phyloP scores from a whole-genome alignment of 2,888 invertebrate genomes.

The Pecten maximus region DNA sequence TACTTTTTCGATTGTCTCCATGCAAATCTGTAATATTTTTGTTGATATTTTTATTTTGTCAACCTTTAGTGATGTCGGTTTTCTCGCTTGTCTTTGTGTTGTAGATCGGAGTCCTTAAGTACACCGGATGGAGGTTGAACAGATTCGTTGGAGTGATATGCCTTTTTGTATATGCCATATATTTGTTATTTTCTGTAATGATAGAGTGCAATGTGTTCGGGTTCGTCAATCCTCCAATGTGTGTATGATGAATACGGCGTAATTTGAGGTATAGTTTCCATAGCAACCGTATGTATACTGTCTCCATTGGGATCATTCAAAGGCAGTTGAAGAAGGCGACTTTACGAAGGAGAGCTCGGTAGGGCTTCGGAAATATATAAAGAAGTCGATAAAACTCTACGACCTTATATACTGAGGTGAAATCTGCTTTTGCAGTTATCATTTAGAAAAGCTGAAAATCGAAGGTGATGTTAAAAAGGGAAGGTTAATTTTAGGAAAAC shows the following conservation, averaged over 20 bases:
- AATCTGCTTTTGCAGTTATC: background rate
- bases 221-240: constrained; percentile 82
- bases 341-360: background rate
- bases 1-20: too few species aligned
- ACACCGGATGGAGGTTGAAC: constrained; percentile 78
- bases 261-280: too few species aligned
- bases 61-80: too few species aligned
- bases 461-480: background rate
- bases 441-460: background rate
- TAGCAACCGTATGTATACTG: background rate
- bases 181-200: constrained; percentile 79
- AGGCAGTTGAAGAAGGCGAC: background rate
- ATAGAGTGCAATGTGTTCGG: constrained; percentile 82
- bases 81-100: constrained; percentile 54
- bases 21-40: too few species aligned
- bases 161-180: constrained; percentile 78
- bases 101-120: constrained; percentile 78
- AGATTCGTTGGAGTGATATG: constrained; percentile 76
- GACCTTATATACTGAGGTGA: background rate
- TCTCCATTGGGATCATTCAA: background rate
- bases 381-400: too few species aligned
- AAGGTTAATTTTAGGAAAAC: background rate
- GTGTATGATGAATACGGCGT: constrained; percentile 53
- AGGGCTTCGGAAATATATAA: background rate
- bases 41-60: too few species aligned